Evolutionary conservation across 1,140 invertebrate genomes (phyloP).

Genomic region (Achatina immaculata): DNA sequence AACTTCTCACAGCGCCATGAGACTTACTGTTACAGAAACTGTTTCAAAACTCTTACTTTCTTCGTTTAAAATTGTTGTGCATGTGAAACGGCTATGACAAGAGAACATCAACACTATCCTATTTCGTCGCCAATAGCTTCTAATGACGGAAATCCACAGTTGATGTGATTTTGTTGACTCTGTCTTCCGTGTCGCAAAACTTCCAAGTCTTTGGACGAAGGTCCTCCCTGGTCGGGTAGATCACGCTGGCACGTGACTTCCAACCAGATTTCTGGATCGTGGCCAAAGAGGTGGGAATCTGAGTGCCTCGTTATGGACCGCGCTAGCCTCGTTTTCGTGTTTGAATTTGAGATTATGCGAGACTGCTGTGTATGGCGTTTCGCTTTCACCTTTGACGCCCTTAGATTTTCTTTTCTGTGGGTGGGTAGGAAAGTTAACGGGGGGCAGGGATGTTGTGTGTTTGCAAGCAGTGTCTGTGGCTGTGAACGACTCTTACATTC

Average conservation of each 20-base stretch:
- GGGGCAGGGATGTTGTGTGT: too few species aligned
- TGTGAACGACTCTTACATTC: too few species aligned
- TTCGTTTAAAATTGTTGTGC: too few species aligned
- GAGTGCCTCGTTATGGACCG: background rate
- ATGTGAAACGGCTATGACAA: too few species aligned
- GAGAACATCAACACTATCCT: background rate
- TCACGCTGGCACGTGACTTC: background rate
- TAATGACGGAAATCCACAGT: background rate
- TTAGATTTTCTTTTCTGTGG: too few species aligned
- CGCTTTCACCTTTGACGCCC: too few species aligned
- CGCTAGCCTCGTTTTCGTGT: background rate
- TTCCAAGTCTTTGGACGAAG: background rate
- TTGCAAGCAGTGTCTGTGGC: too few species aligned
- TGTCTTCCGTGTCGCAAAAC: background rate
- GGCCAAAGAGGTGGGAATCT: background rate
- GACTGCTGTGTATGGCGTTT: background rate
- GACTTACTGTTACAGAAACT: too few species aligned
- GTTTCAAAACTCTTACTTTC: too few species aligned
- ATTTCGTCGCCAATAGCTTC: background rate
- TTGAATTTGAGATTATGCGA: background rate
- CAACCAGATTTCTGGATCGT: background rate
- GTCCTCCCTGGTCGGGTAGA: background rate
- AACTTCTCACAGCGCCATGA: too few species aligned
- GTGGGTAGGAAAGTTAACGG: too few species aligned
- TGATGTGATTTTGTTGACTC: background rate